These are phyloP conservation scores for Melanostoma mellinum DNA, from an alignment of 2,888 invertebrate species.

Conservation along the genomic window DNA sequence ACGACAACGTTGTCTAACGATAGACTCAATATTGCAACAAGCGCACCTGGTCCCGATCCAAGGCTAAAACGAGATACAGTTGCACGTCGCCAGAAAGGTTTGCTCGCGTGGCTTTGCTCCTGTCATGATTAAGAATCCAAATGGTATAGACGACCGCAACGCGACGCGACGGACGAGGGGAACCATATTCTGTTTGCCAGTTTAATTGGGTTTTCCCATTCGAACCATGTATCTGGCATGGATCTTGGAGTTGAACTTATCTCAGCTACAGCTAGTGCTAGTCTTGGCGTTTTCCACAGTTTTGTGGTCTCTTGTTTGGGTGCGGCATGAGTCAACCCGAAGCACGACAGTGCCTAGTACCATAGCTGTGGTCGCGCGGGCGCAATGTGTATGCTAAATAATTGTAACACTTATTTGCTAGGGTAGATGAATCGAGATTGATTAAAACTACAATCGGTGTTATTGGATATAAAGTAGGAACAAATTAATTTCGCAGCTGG, in stretches of 20 bases:
- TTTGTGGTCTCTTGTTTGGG: conserved; percentile 51
- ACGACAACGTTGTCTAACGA: conserved; percentile 47
- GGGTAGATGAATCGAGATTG: conserved; percentile 68
- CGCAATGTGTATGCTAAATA: conserved; percentile 69
- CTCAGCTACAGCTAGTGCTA: conserved; percentile 12
- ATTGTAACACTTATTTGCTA: conserved; percentile 69
- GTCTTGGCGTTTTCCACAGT: conserved; percentile 41
- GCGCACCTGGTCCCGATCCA: conserved; percentile 67
- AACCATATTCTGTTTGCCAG: conserved; percentile 65
- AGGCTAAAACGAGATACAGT: conserved; percentile 60
- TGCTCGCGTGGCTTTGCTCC: conserved; percentile 70
- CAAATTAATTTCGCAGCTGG: conserved; percentile 73
- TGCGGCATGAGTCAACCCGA: conserved; percentile 69
- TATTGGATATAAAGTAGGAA: conserved; percentile 72
- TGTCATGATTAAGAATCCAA: conserved; percentile 70
- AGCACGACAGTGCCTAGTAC: conserved; percentile 50
- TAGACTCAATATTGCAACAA: conserved; percentile 33
- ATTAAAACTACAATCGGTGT: conserved; percentile 72
- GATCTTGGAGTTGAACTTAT: conserved; percentile 42
- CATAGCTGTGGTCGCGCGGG: conserved; percentile 6
- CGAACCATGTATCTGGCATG: conserved; percentile 47
- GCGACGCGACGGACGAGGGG: conserved; percentile 17
- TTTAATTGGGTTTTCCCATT: conserved; percentile 70
- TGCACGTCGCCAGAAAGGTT: conserved; percentile 29
- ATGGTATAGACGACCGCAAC: conserved; percentile 20